These are phyloP conservation scores for Ceyx cyanopectus DNA, from an alignment of 2,113 vertebrate genomes.

Conservation along the genomic window DNA sequence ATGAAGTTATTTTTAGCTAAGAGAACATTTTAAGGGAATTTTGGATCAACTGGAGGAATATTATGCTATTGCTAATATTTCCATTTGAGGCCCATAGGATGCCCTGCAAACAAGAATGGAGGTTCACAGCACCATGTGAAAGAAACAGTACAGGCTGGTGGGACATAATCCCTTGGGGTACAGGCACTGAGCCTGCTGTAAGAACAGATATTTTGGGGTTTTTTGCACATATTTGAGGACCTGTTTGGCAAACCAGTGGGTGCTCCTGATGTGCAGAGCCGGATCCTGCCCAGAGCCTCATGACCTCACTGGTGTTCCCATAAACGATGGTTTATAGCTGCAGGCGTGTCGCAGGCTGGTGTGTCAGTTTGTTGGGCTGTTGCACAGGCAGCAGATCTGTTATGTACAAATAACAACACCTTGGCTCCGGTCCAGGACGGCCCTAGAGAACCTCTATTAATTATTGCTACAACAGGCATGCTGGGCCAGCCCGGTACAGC, in stretches of 20 bases:
- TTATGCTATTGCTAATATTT: constrained; percentile 46
- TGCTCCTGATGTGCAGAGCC: rapidly evolving
- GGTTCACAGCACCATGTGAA: neutral
- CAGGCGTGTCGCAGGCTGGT: neutral
- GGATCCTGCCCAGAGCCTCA: neutral
- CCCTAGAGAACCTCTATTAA: neutral
- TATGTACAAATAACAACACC: neutral
- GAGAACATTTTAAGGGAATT: constrained; percentile 56
- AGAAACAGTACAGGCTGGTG: neutral
- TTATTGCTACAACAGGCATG: neutral
- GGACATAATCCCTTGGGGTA: neutral
- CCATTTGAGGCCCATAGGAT: constrained; percentile 21
- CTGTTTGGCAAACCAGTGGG: rapidly evolving
- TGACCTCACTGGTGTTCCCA: neutral
- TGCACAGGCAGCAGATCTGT: neutral
- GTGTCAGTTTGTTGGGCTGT: neutral
- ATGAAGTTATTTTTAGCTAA: constrained; percentile 48
- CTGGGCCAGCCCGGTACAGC: neutral
- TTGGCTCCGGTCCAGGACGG: neutral
- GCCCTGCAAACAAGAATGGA: constrained; percentile 7
- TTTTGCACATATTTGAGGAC: neutral
- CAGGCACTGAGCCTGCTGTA: neutral
- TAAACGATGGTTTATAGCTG: neutral
- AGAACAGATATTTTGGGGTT: neutral
- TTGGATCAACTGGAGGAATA: constrained; percentile 23